phyloP scores from a whole-genome alignment of 2,113 vertebrate genomes.

The Ifrita kowaldi region DNA sequence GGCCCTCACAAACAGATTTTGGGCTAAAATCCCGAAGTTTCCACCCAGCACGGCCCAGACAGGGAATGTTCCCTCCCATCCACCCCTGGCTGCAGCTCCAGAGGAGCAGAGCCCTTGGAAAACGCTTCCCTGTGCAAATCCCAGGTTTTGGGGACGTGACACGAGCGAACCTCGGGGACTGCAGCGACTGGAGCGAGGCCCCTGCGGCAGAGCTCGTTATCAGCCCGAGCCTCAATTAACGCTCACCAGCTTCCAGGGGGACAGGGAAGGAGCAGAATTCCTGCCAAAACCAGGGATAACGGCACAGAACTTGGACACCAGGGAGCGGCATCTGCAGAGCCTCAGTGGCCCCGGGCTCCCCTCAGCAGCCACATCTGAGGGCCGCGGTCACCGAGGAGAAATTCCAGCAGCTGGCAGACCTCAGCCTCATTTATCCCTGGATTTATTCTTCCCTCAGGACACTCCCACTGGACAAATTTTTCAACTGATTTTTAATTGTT shows the following conservation, averaged over 20 bases:
- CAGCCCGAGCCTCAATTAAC: not conserved
- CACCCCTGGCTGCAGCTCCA: not conserved
- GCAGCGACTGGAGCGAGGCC: not conserved
- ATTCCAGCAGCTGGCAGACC: not conserved
- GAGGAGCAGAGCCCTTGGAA: not conserved
- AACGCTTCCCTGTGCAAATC: not conserved
- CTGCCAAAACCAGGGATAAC: not conserved
- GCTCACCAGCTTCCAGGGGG: not conserved
- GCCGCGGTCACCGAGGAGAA: fast-evolving
- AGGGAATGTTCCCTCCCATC: not conserved
- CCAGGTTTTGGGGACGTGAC: not conserved
- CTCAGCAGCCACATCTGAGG: not conserved
- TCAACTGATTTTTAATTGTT: not conserved
- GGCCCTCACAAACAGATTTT: not conserved
- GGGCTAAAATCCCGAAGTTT: not conserved
- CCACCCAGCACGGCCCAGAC: not conserved
- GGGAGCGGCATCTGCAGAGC: not conserved
- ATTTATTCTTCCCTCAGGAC: not conserved
- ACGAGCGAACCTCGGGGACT: fast-evolving
- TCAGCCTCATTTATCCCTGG: not conserved
- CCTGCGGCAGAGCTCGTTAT: not conserved
- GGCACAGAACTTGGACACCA: not conserved
- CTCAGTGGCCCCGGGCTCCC: not conserved
- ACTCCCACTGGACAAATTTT: not conserved
- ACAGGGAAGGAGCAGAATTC: not conserved